phyloP scores from a whole-genome alignment of 2,113 vertebrate genomes.

The Anarrhichthys ocellatus region DNA sequence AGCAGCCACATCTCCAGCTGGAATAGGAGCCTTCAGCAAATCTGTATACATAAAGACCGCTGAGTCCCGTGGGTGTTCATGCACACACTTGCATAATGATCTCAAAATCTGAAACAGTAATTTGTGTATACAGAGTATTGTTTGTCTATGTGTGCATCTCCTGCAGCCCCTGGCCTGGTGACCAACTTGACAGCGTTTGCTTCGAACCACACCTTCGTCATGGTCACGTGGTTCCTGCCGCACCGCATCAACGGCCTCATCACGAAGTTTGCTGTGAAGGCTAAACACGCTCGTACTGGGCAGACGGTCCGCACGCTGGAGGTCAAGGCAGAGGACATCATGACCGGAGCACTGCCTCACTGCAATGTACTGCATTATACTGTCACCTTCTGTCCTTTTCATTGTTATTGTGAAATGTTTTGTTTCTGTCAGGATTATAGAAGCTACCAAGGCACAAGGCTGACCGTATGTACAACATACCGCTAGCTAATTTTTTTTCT shows the following conservation, averaged over 20 bases:
- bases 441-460: not conserved
- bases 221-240: slow-evolving; percentile 95
- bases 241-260: slow-evolving; percentile 95
- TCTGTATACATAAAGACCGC: slow-evolving; percentile 94
- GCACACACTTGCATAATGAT: not conserved
- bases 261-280: slow-evolving; percentile 94
- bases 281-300: slow-evolving; percentile 92
- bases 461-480: not conserved
- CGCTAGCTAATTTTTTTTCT: not conserved
- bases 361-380: slow-evolving; percentile 87
- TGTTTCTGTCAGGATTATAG: not conserved
- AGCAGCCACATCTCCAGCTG: slow-evolving; percentile 90
- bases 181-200: slow-evolving; percentile 93
- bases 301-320: slow-evolving; percentile 88
- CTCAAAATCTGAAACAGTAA: not conserved
- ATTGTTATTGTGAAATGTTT: not conserved
- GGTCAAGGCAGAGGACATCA: slow-evolving; percentile 92
- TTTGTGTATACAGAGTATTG: not conserved
- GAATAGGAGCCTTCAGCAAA: slow-evolving; percentile 89
- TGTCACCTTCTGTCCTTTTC: not conserved
- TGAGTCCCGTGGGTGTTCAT: slow-evolving; percentile 90
- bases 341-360: slow-evolving; percentile 90
- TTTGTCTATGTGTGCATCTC: slow-evolving; percentile 50
- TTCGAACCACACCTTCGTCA: slow-evolving; percentile 90
- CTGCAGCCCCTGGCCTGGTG: slow-evolving; percentile 93